Evolutionary conservation across 37 sponge, comb jelly and placozoan genomes (phyloP).

Genomic region (Spongilla lacustris): DNA sequence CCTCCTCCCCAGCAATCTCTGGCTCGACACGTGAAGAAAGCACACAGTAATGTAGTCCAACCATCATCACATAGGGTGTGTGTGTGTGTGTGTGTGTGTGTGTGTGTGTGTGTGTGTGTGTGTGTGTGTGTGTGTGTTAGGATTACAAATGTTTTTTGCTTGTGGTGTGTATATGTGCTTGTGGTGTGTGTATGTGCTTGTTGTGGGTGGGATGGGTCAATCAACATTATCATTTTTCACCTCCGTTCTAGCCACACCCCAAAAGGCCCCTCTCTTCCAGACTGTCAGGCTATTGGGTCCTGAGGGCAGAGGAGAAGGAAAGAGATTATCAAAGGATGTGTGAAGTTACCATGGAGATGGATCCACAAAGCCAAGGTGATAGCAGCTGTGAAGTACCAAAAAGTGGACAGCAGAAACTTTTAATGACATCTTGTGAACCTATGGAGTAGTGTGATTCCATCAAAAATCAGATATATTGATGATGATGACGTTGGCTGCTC

Average conservation of each 20-base stretch:
- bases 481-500: neutral
- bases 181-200: no score
- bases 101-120: neutral
- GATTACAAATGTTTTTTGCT: no score
- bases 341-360: neutral
- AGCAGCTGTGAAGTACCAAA: neutral
- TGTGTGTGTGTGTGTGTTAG: neutral
- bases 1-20: conserved; percentile 29
- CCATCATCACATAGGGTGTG: neutral
- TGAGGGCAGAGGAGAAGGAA: neutral
- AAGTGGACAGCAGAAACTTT: neutral
- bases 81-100: conserved; percentile 1
- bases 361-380: neutral
- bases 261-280: conserved; percentile 33
- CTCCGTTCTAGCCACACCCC: neutral
- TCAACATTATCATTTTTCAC: neutral
- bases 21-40: conserved; percentile 13
- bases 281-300: conserved; percentile 39
- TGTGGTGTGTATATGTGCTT: no score
- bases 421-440: neutral
- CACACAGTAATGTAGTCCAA: conserved; percentile 9
- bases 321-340: neutral
- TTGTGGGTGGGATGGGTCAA: no score
- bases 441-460: neutral
- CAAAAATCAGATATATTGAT: neutral